Base-by-base conservation (phyloP, 2,113 vertebrate species). In the Petaurus breviceps region DNA sequence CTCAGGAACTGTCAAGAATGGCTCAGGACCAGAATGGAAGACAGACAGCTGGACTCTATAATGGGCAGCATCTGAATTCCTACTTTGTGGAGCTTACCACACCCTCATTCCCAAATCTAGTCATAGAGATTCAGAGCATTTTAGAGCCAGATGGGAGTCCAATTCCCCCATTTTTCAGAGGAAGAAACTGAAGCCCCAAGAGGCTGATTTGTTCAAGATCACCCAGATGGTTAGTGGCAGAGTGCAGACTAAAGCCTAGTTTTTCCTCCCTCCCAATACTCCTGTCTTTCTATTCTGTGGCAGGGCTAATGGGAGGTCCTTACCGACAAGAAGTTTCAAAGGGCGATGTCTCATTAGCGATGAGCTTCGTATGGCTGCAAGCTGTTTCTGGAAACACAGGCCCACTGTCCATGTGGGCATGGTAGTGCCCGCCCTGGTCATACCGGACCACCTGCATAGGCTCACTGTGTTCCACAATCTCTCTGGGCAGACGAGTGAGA, bases 401-500 rank as follows among this genome's bases (percentile, higher is more conserved):
- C 55, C 99, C 99, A 51, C 99, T 99, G 98, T 99, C 99, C 97
- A 99, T 99, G 93, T 99, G 99, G 95, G 99, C 99, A 0, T 99
- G 98, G 97, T 99, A 99, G 98, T 99, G 99, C 53, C 99, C 99
- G 90, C 99, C 99, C 54, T 99, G 99, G 93, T 99, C 99, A 0
- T 99, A 99, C 37, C 99, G 99, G 96, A 99, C 99, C 23, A 99
- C 99, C 98, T 99, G 99, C 96, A 99, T 98, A 0, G 99, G 99
- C 98, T 99, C 99, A 0, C 99, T 99, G 98, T 99, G 98, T 97
- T 99, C 99, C 94, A 99, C 99, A 6, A 99, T 98, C 94, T 99
- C 98, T 0, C 99, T 98, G 16, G 99, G 99, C 97, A 99, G 98
- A 95, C 98, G 99, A 37, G 99, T 99, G 97, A 99, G 98, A 92